These are phyloP conservation scores for Poeciliopsis paucimaculata DNA, from an alignment of 2,797 vertebrate species.

Conservation along the genomic window DNA sequence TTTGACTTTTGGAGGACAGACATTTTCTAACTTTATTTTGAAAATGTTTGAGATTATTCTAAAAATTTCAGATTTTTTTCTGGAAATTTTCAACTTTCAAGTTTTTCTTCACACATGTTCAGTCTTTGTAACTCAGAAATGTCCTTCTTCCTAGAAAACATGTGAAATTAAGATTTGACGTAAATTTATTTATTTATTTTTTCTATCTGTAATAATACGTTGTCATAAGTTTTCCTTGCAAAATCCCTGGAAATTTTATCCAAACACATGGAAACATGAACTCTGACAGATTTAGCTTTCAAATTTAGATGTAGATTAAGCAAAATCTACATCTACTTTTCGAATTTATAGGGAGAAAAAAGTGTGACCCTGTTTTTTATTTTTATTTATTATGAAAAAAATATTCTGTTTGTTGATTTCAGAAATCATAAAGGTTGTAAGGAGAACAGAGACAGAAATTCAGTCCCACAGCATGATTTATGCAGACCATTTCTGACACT, in stretches of 20 bases:
- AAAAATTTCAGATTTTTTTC: too few relatives aligned
- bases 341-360: background rate
- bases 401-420: background rate
- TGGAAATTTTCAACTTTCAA: too few relatives aligned
- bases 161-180: too few relatives aligned
- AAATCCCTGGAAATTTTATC: background rate
- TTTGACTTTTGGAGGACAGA: too few relatives aligned
- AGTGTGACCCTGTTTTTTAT: background rate
- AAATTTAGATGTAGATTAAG: background rate
- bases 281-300: background rate
- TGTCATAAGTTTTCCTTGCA: background rate
- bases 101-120: too few relatives aligned
- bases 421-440: background rate
- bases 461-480: background rate
- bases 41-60: too few relatives aligned
- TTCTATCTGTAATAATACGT: too few relatives aligned
- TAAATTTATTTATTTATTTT: too few relatives aligned
- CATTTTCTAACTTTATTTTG: too few relatives aligned
- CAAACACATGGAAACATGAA: background rate
- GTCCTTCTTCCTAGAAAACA: too few relatives aligned
- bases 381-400: background rate
- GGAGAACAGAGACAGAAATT: background rate
- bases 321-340: background rate
- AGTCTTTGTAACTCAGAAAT: too few relatives aligned
- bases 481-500: background rate